A percentile compares a stretch with the other conserved stretches of the same genome.
Conservation (phyloP, 1,140 invertebrate species). For the Drosophila bocki region DNA sequence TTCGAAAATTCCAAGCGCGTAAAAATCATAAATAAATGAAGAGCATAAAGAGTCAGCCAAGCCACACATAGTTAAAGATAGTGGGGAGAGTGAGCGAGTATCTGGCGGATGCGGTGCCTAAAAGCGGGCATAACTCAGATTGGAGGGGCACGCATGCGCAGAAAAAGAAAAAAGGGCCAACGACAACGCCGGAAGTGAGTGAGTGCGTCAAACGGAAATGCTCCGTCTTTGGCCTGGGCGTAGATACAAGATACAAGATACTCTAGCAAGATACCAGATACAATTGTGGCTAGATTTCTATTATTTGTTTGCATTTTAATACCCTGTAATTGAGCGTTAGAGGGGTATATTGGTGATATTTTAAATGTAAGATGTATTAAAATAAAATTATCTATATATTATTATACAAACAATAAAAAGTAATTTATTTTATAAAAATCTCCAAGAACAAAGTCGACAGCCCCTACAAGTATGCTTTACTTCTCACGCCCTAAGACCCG, state of each 20-base stretch:
- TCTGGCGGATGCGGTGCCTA: conserved; percentile 47
- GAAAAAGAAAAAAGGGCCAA: conserved; percentile 32
- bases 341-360: not conserved
- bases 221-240: conserved; percentile 61
- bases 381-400: not conserved
- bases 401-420: not conserved
- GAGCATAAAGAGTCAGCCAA: conserved; percentile 58
- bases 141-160: conserved; percentile 58
- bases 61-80: conserved; percentile 66
- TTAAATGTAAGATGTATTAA: not conserved
- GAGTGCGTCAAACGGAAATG: conserved; percentile 67
- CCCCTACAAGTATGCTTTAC: not conserved
- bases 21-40: conserved; percentile 79
- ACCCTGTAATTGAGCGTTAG: not conserved
- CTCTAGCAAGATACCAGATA: conserved; percentile 35
- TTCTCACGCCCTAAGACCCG: not conserved
- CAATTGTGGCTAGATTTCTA: conserved; percentile 56
- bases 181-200: conserved; percentile 22
- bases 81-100: conserved; percentile 12
- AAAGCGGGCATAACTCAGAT: conserved; percentile 63
- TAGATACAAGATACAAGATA: conserved; percentile 47
- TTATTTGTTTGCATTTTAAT: conserved; percentile 21
- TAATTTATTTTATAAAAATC: no score
- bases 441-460: not conserved
- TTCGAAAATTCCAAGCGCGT: conserved; percentile 72